Percentiles rank a stretch among this genome's conserved stretches.
Evolutionary conservation across 2,888 invertebrate species (phyloP).

Genomic region (Ditula angustiorana): DNA sequence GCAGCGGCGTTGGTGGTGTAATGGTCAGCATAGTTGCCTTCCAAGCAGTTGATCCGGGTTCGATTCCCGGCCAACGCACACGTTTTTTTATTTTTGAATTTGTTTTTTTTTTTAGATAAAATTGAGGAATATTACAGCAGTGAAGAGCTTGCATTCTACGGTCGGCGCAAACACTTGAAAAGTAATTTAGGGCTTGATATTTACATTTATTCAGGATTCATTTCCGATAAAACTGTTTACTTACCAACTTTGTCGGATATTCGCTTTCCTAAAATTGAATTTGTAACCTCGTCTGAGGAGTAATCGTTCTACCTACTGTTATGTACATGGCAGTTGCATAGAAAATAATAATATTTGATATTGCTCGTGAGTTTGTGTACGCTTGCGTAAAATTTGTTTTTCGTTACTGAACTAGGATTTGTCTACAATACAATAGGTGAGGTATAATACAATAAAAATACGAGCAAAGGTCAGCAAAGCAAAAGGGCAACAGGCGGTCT

Average conservation of each 20-base stretch:
- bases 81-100: constrained; percentile 64
- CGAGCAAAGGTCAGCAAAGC: too few relatives aligned
- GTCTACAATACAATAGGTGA: too few relatives aligned
- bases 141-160: not conserved
- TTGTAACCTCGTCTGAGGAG: not conserved
- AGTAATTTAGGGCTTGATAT: constrained; percentile 32
- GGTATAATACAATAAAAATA: too few relatives aligned
- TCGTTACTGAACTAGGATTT: too few relatives aligned
- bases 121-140: not conserved
- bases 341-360: too few relatives aligned
- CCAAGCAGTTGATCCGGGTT: constrained; percentile 82
- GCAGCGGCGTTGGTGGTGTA: constrained; percentile 78
- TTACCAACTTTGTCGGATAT: constrained; percentile 19
- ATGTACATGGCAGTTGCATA: not conserved
- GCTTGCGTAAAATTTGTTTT: too few relatives aligned
- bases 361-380: too few relatives aligned
- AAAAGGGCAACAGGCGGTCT: too few relatives aligned
- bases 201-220: constrained; percentile 24
- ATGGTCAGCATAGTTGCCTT: constrained; percentile 84
- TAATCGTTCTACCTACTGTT: not conserved
- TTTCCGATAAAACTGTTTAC: constrained; percentile 30
- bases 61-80: constrained; percentile 85
- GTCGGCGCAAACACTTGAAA: constrained; percentile 32
- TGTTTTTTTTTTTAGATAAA: not conserved
- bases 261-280: constrained; percentile 1